Percentiles rank a stretch among this genome's conserved stretches.
These are phyloP conservation scores for Coreoperca whiteheadi DNA, from an alignment of 2,113 vertebrate genomes.

Conservation along the genomic window DNA sequence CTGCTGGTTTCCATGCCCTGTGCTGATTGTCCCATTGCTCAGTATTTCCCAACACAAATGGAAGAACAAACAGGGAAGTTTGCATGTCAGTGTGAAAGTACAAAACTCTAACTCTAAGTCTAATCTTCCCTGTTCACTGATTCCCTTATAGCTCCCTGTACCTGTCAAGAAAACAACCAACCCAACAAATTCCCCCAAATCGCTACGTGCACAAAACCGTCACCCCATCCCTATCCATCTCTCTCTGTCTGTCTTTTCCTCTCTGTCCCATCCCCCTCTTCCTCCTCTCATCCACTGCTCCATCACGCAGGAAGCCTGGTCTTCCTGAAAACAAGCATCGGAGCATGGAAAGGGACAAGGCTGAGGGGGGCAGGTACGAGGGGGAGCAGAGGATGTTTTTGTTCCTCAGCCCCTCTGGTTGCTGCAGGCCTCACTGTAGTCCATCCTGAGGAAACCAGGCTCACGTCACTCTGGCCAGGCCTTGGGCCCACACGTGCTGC, in stretches of 20 bases:
- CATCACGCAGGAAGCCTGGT: conserved; percentile 76
- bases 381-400: conserved; percentile 85
- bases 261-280: conserved; percentile 66
- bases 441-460: conserved; percentile 85
- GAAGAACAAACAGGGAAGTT: background rate
- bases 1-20: conserved; percentile 8
- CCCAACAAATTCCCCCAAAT: conserved; percentile 3
- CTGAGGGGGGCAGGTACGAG: conserved; percentile 65
- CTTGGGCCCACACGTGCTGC: conserved; percentile 60
- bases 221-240: conserved; percentile 51
- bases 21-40: conserved; percentile 1
- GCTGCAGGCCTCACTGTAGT: conserved; percentile 68
- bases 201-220: conserved; percentile 5
- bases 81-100: background rate
- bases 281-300: conserved; percentile 67
- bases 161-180: conserved; percentile 3
- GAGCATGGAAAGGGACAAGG: conserved; percentile 76
- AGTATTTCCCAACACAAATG: background rate
- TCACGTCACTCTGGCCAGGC: conserved; percentile 73
- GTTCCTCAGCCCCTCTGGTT: conserved; percentile 69
- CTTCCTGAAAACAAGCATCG: conserved; percentile 74
- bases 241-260: conserved; percentile 61
- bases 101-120: background rate
- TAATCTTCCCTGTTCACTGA: background rate
- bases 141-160: conserved; percentile 6